Evolutionary conservation across 2,113 vertebrate genomes (phyloP), one percentile per base, ranked within the genome.

Genomic region (Spilogale gracilis): DNA sequence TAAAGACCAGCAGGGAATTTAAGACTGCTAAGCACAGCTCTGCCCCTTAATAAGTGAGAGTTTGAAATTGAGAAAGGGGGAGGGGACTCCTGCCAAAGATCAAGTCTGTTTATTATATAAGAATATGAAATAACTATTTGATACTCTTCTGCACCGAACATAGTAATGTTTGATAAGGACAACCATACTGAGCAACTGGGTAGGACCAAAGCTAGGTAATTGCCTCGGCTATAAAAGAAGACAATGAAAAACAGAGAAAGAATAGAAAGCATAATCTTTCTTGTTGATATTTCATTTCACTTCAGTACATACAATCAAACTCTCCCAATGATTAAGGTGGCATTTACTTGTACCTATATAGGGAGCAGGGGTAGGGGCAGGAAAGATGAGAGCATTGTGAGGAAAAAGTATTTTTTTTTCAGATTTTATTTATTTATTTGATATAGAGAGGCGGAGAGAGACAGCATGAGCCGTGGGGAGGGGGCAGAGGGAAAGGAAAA

Each of bases 1-100:
- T 56, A 6, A 84, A 84, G 50, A 81, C 23, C 93, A 81, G 80
- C 45, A 12, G 89, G 86, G 82, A 93, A 95, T 90, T 88, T 69
- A 84, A 84, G n/a, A 23, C 92, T 94, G 84, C 87, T 90, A 67
- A 89, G 82, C 54, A 38, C 54, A 65, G 83, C 61, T 96, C 89
- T 95, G 43, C 38, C 58, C 73, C 56, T 97, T 79, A 76, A 80
- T 92, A 95, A 94, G 32, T 63, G 16, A 87, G 61, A 93, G 61
- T 95, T 91, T 60, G 82, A 84, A 96, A 78, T 58, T n/a, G 48
- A 54, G 23, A 20, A 12, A 50, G 8, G 48, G 10, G 38, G 50
- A 45, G 16, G n/a, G 58, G 83, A 96, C 79, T 85, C 69, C 63
- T 92, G 48, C 54, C 76, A 90, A 52, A 81, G 38, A 90, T 81